Evolutionary conservation across 2,113 vertebrate genomes (phyloP), one percentile per base, ranked within the genome.

Genomic region (Menidia beryllina): DNA sequence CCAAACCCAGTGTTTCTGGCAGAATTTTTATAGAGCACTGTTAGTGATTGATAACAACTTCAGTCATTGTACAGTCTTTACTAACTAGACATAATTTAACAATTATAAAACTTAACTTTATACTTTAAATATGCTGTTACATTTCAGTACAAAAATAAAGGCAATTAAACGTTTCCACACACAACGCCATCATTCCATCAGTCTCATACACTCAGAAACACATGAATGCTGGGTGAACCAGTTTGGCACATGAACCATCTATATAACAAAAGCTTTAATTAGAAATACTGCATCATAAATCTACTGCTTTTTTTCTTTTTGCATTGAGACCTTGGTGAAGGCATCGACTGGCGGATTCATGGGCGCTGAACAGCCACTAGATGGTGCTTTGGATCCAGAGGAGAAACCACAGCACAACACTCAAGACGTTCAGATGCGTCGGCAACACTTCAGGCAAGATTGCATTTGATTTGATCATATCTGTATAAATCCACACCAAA

Each of bases 141-240:
- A 88, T 91, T 90, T 92, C 89, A 86, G 90, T 94, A 94, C 88
- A 94, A 94, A 94, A 94, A 93, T 93, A 93, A 90, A 92, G 87
- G 90, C 89, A 84, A 85, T 86, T 74, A 87, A 90, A 85, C 58
- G 86, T 90, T 87, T 91, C 82, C 86, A 64, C 68, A 87, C 80
- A 89, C 81, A 88, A 91, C 83, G 82, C 70, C 84, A 75, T 80
- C 58, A 76, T 47, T 19, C 86, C 82, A 74, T 85, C 82, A 90
- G 90, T 86, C 88, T 83, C 83, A 77, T 68, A 75, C 66, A 61
- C 79, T 72, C 75, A 72, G 45, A 73, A 59, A 71, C 72, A 72
- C 38, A 64, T 45, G 60, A 65, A 76, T 61, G 52, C 77, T 82
- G 79, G 38, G 24, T 56, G 77, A 81, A 83, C 55, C 56, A 64